Percentiles rank a stretch among this genome's conserved stretches.
Evolutionary conservation across 2,113 vertebrate species (phyloP).

Genomic region (Seriola aureovittata): DNA sequence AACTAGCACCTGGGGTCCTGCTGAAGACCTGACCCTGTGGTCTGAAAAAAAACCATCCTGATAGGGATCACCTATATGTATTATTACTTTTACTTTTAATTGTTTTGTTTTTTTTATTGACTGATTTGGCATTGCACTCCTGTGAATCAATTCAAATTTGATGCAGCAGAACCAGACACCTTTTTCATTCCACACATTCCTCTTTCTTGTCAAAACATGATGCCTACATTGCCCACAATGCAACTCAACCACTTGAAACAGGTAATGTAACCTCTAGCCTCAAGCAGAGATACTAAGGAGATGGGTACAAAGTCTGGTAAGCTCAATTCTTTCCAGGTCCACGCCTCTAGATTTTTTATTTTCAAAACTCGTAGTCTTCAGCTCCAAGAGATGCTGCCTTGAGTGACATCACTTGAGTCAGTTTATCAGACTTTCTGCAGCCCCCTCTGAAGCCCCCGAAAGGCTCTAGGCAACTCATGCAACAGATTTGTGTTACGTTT

Average conservation of each 20-base stretch:
- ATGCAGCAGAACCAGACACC: not conserved
- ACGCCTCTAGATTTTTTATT: not conserved
- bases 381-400: not conserved
- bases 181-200: not conserved
- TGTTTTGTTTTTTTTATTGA: not conserved
- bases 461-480: not conserved
- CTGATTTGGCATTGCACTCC: not conserved
- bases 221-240: not conserved
- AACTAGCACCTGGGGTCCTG: not conserved
- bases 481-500: not conserved
- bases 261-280: not conserved
- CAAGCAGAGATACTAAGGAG: not conserved
- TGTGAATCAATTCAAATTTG: not conserved
- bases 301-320: not conserved
- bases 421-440: not conserved
- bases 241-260: not conserved
- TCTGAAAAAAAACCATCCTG: no score
- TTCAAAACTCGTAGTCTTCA: not conserved
- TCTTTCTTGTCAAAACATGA: not conserved
- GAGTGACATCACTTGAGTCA: not conserved
- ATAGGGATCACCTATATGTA: not conserved
- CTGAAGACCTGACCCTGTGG: slow-evolving; percentile 5
- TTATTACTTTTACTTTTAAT: not conserved
- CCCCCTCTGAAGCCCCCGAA: not conserved
- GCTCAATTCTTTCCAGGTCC: not conserved